A percentile compares a stretch with the other conserved stretches of the same genome.
Conservation (phyloP, 2,797 vertebrate species). For the Aselliscus stoliczkanus region DNA sequence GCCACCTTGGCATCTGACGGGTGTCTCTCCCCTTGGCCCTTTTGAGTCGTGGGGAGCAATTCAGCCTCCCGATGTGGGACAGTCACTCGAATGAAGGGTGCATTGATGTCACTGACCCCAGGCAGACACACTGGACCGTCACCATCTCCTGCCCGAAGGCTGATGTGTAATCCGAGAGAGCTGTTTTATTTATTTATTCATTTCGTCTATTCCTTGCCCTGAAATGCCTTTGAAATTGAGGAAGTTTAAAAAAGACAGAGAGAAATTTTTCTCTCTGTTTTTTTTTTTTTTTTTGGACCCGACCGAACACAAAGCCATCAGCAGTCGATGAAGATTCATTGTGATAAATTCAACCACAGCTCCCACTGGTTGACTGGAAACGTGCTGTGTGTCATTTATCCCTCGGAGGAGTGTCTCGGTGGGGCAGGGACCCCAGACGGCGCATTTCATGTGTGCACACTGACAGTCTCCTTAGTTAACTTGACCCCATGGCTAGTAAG, state of each 20-base stretch:
- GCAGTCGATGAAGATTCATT: not conserved
- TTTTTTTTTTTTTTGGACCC: not conserved
- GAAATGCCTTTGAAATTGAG: not conserved
- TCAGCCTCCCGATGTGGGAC: not conserved
- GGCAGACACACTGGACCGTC: not conserved
- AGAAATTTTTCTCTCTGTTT: not conserved
- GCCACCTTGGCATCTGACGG: not conserved
- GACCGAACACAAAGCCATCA: fast-evolving
- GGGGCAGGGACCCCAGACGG: too few species aligned
- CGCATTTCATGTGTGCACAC: too few species aligned
- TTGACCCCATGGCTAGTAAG: not conserved
- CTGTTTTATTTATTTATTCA: not conserved
- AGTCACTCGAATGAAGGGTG: not conserved
- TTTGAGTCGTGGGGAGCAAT: not conserved
- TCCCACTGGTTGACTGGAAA: too few species aligned
- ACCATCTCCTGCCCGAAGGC: not conserved
- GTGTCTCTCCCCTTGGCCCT: not conserved
- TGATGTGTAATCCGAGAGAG: not conserved
- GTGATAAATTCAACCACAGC: too few species aligned
- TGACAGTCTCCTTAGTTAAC: not conserved
- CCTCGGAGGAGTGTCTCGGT: fast-evolving
- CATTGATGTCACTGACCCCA: not conserved
- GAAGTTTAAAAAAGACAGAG: not conserved
- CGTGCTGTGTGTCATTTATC: fast-evolving
- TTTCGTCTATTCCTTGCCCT: not conserved